A percentile compares a stretch with the other conserved stretches of the same genome.
Evolutionary conservation across 2,888 invertebrate species (phyloP).

Genomic region (Nasonovia ribisnigri): DNA sequence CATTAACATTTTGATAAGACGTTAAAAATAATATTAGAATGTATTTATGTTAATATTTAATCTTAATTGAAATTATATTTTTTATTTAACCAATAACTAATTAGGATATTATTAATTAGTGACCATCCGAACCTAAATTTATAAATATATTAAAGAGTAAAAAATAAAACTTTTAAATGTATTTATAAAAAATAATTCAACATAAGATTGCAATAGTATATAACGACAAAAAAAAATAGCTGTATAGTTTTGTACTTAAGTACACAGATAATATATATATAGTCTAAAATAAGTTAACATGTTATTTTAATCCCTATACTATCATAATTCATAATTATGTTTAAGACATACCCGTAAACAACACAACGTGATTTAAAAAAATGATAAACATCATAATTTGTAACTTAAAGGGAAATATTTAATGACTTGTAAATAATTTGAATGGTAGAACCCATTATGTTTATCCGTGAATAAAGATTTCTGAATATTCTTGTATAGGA

Average conservation of each 20-base stretch:
- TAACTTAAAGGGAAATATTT: constrained; percentile 45
- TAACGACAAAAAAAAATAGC: not conserved
- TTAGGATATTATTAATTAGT: not conserved
- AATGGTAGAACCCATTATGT: constrained; percentile 22
- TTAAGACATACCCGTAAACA: constrained; percentile 7
- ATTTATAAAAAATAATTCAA: not conserved
- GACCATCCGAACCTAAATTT: not conserved
- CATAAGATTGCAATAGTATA: not conserved
- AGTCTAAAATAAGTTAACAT: not conserved
- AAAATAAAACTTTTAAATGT: not conserved
- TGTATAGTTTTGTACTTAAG: not conserved
- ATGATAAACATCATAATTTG: constrained; percentile 24
- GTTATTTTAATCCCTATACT: not conserved
- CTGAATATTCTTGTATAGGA: constrained; percentile 25
- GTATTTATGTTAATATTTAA: not conserved
- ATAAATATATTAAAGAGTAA: not conserved
- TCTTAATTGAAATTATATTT: constrained; percentile 31
- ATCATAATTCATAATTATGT: not conserved
- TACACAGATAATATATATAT: not conserved
- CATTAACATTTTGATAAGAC: constrained; percentile 31
- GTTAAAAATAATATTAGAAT: not conserved
- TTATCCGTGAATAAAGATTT: constrained; percentile 39
- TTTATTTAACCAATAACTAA: not conserved
- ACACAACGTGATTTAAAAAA: not conserved
- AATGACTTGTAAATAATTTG: constrained; percentile 53